These are phyloP conservation scores for Meloidogyne floridensis DNA, from an alignment of 1,140 invertebrate species.

Conservation along the genomic window DNA sequence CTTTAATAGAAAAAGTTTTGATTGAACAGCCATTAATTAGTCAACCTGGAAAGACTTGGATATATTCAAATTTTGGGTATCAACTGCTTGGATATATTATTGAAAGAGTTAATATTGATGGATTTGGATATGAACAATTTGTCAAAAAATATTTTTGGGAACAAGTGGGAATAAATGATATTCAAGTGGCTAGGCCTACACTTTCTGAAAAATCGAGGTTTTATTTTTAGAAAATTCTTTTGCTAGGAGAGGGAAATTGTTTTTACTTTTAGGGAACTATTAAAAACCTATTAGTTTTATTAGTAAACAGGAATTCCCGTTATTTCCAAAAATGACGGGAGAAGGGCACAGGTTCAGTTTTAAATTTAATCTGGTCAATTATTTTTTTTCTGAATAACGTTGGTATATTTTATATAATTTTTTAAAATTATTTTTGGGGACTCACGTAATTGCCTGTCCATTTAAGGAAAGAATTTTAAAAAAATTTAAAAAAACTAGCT, in stretches of 20 bases:
- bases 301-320: too few species aligned
- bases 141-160: conserved; percentile 62
- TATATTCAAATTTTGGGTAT: conserved; percentile 65
- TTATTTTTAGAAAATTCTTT: neutral
- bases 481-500: neutral
- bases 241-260: too few species aligned
- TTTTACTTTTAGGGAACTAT: too few species aligned
- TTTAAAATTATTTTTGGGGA: too few species aligned
- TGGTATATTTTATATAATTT: too few species aligned
- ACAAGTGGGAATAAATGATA: conserved; percentile 56
- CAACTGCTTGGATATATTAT: conserved; percentile 64
- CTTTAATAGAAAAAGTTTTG: conserved; percentile 55
- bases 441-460: too few species aligned
- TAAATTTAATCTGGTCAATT: too few species aligned
- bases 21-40: conserved; percentile 52
- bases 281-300: too few species aligned
- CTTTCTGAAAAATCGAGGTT: conserved; percentile 59
- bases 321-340: too few species aligned
- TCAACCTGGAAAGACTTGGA: conserved; percentile 59
- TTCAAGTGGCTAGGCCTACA: conserved; percentile 58
- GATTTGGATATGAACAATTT: conserved; percentile 59
- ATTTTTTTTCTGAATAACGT: too few species aligned
- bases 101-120: conserved; percentile 49
- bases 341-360: too few species aligned
- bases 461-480: too few species aligned